Evolutionary conservation across 2,113 vertebrate species (phyloP).

Genomic region (Carassius gibelio): DNA sequence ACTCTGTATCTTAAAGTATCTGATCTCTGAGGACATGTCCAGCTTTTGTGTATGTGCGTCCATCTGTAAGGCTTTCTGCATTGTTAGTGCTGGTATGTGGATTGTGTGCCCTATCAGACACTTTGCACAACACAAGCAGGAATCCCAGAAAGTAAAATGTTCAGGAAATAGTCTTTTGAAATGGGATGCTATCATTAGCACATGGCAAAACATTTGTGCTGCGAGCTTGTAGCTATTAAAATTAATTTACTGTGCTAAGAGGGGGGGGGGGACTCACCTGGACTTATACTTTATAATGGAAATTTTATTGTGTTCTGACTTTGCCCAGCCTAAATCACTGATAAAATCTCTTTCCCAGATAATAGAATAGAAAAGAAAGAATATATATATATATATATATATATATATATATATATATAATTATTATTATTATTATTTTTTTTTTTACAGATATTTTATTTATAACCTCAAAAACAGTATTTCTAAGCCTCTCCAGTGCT

Average conservation of each 20-base stretch:
- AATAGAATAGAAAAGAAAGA: neutral
- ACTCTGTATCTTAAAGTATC: slow-evolving; percentile 66
- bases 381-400: too few relatives aligned
- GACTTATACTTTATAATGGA: neutral
- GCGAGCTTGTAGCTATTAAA: neutral
- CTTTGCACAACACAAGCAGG: neutral
- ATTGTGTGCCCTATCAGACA: neutral
- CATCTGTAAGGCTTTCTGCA: slow-evolving; percentile 19
- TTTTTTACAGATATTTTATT: too few relatives aligned
- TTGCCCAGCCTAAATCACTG: neutral
- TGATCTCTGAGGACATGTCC: slow-evolving; percentile 68
- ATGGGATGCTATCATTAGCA: neutral
- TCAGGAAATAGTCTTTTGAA: neutral
- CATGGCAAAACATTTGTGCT: neutral
- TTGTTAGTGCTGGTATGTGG: neutral
- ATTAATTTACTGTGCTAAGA: neutral
- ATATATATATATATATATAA: too few relatives aligned
- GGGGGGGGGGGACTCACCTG: neutral
- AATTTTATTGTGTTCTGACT: neutral
- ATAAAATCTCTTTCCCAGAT: neutral
- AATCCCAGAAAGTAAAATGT: neutral
- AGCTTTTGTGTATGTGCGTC: slow-evolving; percentile 47
- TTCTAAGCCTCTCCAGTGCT: neutral
- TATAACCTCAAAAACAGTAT: neutral
- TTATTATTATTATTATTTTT: too few relatives aligned